phyloP scores from a whole-genome alignment of 2,888 invertebrate species.

The Euzophera pinguis region DNA sequence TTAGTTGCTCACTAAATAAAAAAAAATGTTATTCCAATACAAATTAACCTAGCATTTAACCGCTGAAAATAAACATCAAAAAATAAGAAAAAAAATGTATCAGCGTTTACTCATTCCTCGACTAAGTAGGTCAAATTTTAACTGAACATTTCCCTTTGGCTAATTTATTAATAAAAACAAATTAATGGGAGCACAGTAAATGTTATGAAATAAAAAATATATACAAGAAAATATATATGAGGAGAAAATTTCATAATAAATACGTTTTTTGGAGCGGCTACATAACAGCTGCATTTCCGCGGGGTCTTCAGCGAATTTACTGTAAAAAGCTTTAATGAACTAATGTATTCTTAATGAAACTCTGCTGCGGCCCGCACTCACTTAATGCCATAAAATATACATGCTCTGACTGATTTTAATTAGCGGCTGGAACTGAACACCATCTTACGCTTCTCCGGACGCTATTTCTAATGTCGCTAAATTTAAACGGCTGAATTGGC shows the following conservation, averaged over 20 bases:
- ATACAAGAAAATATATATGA: neutral
- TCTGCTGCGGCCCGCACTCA: slow-evolving; percentile 34
- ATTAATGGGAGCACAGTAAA: neutral
- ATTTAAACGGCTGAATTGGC: slow-evolving; percentile 8
- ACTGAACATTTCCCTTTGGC: neutral
- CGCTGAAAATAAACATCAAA: slow-evolving; percentile 2
- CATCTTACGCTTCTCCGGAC: slow-evolving; percentile 22
- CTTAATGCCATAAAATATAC: slow-evolving; percentile 52
- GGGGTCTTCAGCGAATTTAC: slow-evolving; percentile 2
- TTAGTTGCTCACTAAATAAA: neutral
- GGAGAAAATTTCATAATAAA: neutral
- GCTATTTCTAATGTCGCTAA: slow-evolving; percentile 7
- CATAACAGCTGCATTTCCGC: neutral
- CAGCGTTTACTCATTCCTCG: neutral
- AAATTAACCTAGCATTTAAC: neutral
- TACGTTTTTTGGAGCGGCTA: neutral
- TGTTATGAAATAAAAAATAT: neutral
- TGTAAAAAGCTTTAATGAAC: slow-evolving; percentile 41
- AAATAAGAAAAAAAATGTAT: neutral
- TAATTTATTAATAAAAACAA: neutral
- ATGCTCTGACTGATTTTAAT: slow-evolving; percentile 47
- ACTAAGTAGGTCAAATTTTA: neutral
- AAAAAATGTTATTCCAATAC: neutral
- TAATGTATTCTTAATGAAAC: slow-evolving; percentile 52
- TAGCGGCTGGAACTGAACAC: slow-evolving; percentile 34